Conservation (phyloP, 2,113 vertebrate species). For the Dromaius novaehollandiae region DNA sequence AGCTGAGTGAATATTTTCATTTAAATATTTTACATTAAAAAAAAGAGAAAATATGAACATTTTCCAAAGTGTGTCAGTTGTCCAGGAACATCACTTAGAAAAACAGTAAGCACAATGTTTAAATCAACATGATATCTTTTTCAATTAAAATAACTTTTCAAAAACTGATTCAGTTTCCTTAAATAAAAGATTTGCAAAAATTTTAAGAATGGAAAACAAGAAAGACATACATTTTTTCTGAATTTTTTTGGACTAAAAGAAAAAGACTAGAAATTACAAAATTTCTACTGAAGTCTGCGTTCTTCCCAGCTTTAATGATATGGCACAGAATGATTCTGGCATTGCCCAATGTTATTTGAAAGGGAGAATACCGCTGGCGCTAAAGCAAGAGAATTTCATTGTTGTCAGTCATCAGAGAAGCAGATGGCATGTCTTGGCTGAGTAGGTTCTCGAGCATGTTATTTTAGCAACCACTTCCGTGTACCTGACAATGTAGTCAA, state of each 20-base stretch:
- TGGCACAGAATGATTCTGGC: not conserved
- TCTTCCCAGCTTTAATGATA: not conserved
- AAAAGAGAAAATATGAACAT: accelerated
- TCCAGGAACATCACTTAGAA: not conserved
- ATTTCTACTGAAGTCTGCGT: not conserved
- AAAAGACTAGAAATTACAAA: not conserved
- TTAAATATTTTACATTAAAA: not conserved
- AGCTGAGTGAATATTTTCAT: not conserved
- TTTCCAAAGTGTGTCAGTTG: not conserved
- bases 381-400: accelerated
- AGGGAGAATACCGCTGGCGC: not conserved
- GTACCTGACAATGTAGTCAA: not conserved
- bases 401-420: slow-evolving; percentile 3
- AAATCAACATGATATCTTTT: not conserved
- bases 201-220: not conserved
- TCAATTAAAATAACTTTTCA: not conserved
- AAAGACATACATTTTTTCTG: not conserved
- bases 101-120: not conserved
- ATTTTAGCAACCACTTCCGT: not conserved
- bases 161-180: not conserved
- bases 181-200: not conserved
- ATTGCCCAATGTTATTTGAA: not conserved
- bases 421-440: slow-evolving; percentile 45
- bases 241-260: not conserved
- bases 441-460: not conserved